Evolutionary conservation across 2,888 invertebrate genomes (phyloP).

Genomic region (Acleris literana): DNA sequence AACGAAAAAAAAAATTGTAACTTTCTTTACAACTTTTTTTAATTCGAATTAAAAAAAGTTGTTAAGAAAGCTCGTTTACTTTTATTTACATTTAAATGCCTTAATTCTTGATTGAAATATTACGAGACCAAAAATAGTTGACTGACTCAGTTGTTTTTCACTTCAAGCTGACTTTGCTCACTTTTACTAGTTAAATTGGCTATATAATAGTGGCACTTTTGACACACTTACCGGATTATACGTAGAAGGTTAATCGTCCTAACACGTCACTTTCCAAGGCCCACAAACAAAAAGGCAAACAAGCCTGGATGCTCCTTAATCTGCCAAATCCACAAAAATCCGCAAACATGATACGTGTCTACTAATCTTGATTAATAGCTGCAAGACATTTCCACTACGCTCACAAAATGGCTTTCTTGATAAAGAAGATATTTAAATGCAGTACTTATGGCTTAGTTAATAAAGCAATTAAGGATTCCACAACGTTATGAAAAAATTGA

Average conservation of each 20-base stretch:
- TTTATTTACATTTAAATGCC: no score
- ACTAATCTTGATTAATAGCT: slow-evolving; percentile 75
- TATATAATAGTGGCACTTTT: background rate
- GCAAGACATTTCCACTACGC: slow-evolving; percentile 41
- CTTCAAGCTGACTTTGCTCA: no score
- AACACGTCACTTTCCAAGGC: slow-evolving; percentile 50
- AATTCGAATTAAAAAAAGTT: no score
- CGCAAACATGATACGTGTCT: slow-evolving; percentile 69
- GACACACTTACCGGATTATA: slow-evolving; percentile 30
- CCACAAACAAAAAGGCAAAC: slow-evolving; percentile 51
- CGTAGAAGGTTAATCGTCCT: slow-evolving; percentile 43
- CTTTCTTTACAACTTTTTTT: no score
- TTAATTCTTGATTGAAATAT: no score
- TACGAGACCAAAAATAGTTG: no score
- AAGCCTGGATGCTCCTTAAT: slow-evolving; percentile 50
- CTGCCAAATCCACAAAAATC: slow-evolving; percentile 68
- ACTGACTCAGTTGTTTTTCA: no score
- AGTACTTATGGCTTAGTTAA: slow-evolving; percentile 18
- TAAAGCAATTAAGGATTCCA: slow-evolving; percentile 17
- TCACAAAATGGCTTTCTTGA: slow-evolving; percentile 28
- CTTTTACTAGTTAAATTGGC: no score
- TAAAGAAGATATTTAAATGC: slow-evolving; percentile 29
- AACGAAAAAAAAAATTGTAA: no score
- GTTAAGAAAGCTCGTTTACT: no score
- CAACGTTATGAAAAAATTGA: slow-evolving; percentile 2